Conservation (phyloP, 2,888 invertebrate species). For the Steinernema scapterisci region DNA sequence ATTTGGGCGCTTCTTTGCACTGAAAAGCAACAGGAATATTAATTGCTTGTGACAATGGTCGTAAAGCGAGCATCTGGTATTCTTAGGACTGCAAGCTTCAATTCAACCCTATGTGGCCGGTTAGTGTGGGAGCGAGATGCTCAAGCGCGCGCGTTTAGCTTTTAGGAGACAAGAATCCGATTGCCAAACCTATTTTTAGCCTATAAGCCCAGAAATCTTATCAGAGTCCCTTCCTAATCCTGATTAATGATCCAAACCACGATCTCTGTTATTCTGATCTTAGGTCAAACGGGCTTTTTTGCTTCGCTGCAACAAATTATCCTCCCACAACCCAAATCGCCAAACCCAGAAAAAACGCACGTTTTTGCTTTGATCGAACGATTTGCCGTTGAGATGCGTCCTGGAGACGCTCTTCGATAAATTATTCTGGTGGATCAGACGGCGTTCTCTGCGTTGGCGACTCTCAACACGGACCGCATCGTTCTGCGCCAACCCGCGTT, state of each 20-base stretch:
- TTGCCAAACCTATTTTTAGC: too few species aligned
- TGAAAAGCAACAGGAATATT: background rate
- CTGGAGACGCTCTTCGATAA: constrained; percentile 8
- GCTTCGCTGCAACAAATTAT: background rate
- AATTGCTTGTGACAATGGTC: too few species aligned
- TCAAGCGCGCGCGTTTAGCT: too few species aligned
- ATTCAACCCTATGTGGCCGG: too few species aligned
- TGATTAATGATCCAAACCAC: background rate
- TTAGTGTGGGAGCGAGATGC: too few species aligned
- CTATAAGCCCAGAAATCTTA: too few species aligned
- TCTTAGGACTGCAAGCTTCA: too few species aligned
- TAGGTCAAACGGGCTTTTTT: background rate
- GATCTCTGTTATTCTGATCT: background rate
- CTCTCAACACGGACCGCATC: background rate
- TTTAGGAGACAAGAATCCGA: too few species aligned
- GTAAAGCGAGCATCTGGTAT: too few species aligned
- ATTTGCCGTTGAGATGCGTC: constrained; percentile 15
- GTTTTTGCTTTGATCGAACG: constrained; percentile 31
- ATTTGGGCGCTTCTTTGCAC: background rate
- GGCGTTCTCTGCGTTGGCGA: constrained; percentile 16
- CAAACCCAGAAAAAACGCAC: constrained; percentile 2
- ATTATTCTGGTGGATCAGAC: constrained; percentile 11
- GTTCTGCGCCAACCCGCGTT: constrained; percentile 11
- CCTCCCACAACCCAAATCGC: background rate
- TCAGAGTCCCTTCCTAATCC: too few species aligned